phyloP scores from a whole-genome alignment of 1,140 invertebrate species.

The Philotrypesis tridentata region DNA sequence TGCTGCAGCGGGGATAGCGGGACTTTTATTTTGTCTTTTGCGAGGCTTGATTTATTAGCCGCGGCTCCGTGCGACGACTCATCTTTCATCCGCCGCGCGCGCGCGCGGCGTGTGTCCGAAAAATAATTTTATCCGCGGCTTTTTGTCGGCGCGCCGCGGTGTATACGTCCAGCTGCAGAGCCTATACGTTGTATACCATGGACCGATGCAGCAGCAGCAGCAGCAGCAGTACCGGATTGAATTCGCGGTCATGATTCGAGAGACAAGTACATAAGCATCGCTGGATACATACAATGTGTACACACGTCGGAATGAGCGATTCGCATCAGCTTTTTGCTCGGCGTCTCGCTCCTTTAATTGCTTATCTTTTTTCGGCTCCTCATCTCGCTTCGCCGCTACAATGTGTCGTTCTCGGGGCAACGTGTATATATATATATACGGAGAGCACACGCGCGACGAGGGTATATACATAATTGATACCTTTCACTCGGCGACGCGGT shows the following conservation, averaged over 20 bases:
- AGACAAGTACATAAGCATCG: background rate
- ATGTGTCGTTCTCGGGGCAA: too few species aligned
- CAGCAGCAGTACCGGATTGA: background rate
- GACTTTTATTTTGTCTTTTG: background rate
- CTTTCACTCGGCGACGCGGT: background rate
- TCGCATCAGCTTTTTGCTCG: slow-evolving; percentile 10
- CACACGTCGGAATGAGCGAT: background rate
- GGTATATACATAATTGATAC: background rate
- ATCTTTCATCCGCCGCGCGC: background rate
- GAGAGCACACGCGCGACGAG: too few species aligned
- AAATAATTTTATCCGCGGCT: slow-evolving; percentile 4
- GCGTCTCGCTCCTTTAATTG: slow-evolving; percentile 8
- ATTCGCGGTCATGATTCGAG: background rate
- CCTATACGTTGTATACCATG: too few species aligned
- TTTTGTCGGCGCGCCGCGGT: background rate
- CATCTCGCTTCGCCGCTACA: slow-evolving; percentile 8
- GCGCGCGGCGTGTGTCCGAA: background rate
- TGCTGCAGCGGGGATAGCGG: background rate
- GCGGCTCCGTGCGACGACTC: background rate
- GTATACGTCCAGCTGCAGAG: too few species aligned
- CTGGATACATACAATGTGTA: too few species aligned
- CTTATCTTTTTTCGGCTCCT: background rate
- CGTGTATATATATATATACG: too few species aligned
- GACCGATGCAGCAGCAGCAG: too few species aligned
- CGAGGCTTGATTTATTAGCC: background rate